phyloP scores from a whole-genome alignment of 2,113 vertebrate genomes.

The Prolemur simus region DNA sequence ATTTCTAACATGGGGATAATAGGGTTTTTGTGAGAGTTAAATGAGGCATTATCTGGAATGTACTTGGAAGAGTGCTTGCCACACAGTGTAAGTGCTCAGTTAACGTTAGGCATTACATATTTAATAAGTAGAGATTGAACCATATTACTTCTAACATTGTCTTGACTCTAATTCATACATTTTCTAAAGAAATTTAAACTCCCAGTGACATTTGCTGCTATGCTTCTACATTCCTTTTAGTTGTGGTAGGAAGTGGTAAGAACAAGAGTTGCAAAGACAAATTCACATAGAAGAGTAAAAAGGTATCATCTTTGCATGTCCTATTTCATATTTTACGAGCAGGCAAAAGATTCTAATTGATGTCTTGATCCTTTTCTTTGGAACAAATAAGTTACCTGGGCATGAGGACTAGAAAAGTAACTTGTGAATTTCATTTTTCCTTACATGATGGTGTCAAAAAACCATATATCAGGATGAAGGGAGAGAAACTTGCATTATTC shows the following conservation, averaged over 20 bases:
- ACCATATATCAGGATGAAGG: background rate
- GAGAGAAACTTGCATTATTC: constrained; percentile 35
- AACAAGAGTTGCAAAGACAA: background rate
- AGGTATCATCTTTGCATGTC: background rate
- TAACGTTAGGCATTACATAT: background rate
- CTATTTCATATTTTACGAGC: background rate
- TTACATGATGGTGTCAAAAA: constrained; percentile 20
- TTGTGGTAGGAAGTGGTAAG: background rate
- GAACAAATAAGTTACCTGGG: background rate
- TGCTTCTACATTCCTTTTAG: background rate
- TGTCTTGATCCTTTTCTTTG: constrained; percentile 1
- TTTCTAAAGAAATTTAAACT: background rate
- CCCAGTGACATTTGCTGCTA: background rate
- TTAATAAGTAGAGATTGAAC: background rate
- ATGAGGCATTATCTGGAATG: background rate
- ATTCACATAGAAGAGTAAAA: background rate
- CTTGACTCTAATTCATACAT: background rate
- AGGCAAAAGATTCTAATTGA: background rate
- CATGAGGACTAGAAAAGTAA: background rate
- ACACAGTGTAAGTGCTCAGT: background rate
- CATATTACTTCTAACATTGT: background rate
- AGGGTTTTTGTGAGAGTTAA: background rate
- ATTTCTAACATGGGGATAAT: background rate
- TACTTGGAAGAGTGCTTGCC: background rate
- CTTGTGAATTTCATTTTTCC: constrained; percentile 36